phyloP scores from a whole-genome alignment of 2,797 vertebrate genomes.

The Enteromius thamalakanensis region DNA sequence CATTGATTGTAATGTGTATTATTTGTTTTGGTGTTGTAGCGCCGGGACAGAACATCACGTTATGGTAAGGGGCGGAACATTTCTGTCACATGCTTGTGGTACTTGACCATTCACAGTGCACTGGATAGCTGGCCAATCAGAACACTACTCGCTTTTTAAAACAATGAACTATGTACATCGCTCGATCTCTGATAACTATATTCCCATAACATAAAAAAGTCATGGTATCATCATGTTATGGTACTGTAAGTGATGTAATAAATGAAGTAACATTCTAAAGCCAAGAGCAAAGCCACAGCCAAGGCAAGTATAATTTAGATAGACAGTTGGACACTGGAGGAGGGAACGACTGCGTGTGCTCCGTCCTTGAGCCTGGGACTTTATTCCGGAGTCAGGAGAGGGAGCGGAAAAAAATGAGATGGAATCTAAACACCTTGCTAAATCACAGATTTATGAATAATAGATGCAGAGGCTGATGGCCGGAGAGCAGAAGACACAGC shows the following conservation, averaged over 20 bases:
- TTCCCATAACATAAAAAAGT: background rate
- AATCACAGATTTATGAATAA: slow-evolving; percentile 77
- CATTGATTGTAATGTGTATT: too few species aligned
- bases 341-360: slow-evolving; percentile 7
- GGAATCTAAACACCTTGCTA: slow-evolving; percentile 66
- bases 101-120: too few species aligned
- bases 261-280: slow-evolving; percentile 8
- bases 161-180: background rate
- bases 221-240: background rate
- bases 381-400: slow-evolving; percentile 26
- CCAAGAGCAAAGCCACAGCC: background rate
- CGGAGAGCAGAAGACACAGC: slow-evolving; percentile 27
- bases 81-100: too few species aligned
- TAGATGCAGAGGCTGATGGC: slow-evolving; percentile 66
- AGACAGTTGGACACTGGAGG: slow-evolving; percentile 10
- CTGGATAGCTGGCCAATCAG: too few species aligned
- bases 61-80: too few species aligned
- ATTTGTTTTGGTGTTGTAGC: too few species aligned
- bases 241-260: background rate
- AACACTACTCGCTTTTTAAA: too few species aligned
- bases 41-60: too few species aligned
- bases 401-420: slow-evolving; percentile 31
- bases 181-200: background rate
- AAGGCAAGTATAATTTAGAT: slow-evolving; percentile 5
- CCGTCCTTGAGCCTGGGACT: slow-evolving; percentile 38